phyloP scores from a whole-genome alignment of 2,113 vertebrate species.

The Malaclemys terrapin region DNA sequence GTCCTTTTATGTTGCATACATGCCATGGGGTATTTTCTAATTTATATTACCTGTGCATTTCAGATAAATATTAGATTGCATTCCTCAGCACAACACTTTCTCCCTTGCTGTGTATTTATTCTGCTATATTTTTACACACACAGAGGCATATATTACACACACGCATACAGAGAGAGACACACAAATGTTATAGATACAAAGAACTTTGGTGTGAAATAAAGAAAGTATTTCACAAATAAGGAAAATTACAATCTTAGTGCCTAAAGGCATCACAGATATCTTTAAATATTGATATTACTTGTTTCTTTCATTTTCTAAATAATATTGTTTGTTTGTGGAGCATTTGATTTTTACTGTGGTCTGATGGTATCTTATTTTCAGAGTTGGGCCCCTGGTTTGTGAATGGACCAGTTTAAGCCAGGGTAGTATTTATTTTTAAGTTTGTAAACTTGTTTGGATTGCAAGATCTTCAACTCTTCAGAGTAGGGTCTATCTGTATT shows the following conservation, averaged over 20 bases:
- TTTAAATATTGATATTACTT: neutral
- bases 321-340: neutral
- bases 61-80: constrained; percentile 60
- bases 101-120: constrained; percentile 46
- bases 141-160: constrained; percentile 34
- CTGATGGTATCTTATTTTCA: neutral
- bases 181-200: constrained; percentile 14
- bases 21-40: constrained; percentile 49
- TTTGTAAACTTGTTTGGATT: neutral
- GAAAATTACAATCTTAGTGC: neutral
- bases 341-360: constrained; percentile 59
- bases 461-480: neutral
- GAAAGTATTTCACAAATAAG: neutral
- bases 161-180: neutral
- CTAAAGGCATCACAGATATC: neutral
- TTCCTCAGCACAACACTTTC: constrained; percentile 36
- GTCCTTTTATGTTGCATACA: constrained; percentile 38
- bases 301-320: neutral
- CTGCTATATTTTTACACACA: constrained; percentile 42
- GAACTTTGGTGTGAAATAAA: neutral
- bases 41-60: constrained; percentile 65
- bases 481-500: neutral
- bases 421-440: neutral
- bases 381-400: neutral
- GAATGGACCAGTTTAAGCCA: constrained; percentile 15